Conservation (phyloP, 2,888 invertebrate species). For the Ligdia adustata region DNA sequence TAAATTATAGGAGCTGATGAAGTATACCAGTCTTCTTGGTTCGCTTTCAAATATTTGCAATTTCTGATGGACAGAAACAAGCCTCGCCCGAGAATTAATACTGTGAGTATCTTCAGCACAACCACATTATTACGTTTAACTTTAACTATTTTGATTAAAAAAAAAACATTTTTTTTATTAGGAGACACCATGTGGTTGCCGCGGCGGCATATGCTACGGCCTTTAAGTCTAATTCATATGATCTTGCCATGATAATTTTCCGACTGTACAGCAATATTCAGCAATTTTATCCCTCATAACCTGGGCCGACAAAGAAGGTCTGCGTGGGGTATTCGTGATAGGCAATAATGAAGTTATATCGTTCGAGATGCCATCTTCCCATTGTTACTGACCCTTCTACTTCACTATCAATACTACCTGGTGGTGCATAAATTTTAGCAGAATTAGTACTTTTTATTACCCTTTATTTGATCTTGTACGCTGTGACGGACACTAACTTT, state of each 20-base stretch:
- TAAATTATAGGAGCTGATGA: constrained; percentile 1
- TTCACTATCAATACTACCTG: constrained; percentile 2
- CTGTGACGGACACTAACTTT: too few relatives aligned
- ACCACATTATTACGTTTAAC: too few relatives aligned
- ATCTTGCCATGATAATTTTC: neutral
- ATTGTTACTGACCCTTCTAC: neutral
- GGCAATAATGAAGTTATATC: constrained; percentile 2
- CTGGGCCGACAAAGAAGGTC: constrained; percentile 3
- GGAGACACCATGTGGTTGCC: too few relatives aligned
- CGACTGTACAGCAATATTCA: neutral
- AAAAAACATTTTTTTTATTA: too few relatives aligned
- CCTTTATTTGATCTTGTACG: too few relatives aligned
- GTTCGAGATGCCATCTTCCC: neutral
- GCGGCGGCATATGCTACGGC: neutral
- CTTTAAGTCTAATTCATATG: neutral
- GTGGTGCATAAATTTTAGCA: neutral
- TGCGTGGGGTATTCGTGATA: constrained; percentile 2
- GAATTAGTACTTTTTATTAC: constrained; percentile 2
- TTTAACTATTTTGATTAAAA: neutral
- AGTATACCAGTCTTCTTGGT: constrained; percentile 1
- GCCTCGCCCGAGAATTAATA: constrained; percentile 1
- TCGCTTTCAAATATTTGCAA: neutral
- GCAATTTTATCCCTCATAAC: constrained; percentile 2
- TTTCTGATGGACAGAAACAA: constrained; percentile 2
- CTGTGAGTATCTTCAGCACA: too few relatives aligned